Percentiles rank a stretch among this genome's conserved stretches.
Evolutionary conservation across 2,113 vertebrate genomes (phyloP).

Genomic region (Rutilus rutilus): DNA sequence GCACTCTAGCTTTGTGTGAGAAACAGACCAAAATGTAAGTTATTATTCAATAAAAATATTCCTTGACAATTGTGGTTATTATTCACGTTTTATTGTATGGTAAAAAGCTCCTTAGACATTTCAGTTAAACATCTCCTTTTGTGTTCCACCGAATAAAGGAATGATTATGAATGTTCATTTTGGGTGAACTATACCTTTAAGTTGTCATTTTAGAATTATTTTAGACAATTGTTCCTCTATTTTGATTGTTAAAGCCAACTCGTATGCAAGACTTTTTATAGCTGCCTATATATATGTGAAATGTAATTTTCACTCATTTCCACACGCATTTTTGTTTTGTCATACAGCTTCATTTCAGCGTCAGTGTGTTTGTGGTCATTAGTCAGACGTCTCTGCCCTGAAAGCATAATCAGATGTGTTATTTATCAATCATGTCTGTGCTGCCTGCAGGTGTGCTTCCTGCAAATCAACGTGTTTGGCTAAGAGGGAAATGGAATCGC

Average conservation of each 20-base stretch:
- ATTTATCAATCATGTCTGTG: constrained; percentile 28
- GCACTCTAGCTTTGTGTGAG: not conserved
- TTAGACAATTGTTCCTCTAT: not conserved
- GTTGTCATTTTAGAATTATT: not conserved
- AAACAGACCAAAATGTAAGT: not conserved
- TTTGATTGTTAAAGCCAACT: constrained; percentile 25
- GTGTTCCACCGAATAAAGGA: not conserved
- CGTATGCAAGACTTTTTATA: constrained; percentile 6
- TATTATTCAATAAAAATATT: constrained; percentile 2
- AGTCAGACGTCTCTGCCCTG: constrained; percentile 10
- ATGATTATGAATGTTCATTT: not conserved
- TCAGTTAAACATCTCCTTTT: not conserved
- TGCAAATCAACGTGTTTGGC: constrained; percentile 15
- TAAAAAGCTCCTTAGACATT: not conserved
- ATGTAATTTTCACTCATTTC: not conserved
- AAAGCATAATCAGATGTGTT: constrained; percentile 36
- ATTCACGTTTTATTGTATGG: not conserved
- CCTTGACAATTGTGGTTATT: not conserved
- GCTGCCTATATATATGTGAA: not conserved
- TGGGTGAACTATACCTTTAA: not conserved
- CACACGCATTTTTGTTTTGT: not conserved
- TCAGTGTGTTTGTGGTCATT: constrained; percentile 6
- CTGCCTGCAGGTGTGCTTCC: constrained; percentile 34
- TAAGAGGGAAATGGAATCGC: constrained; percentile 11
- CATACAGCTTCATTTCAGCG: not conserved